These are phyloP conservation scores for Lithophane ornitopus DNA, from an alignment of 2,888 invertebrate species.

Conservation along the genomic window DNA sequence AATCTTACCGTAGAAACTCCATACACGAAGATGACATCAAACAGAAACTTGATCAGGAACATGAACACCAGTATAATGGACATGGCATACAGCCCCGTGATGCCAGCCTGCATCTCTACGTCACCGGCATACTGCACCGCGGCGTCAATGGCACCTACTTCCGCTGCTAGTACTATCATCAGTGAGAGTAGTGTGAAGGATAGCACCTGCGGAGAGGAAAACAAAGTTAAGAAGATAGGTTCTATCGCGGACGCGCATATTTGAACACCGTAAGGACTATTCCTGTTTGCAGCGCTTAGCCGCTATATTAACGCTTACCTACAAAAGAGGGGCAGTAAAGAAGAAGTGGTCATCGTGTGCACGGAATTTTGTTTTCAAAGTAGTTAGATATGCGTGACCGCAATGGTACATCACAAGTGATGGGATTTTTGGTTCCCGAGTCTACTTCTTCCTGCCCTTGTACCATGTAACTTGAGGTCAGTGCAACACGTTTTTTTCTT, in stretches of 20 bases:
- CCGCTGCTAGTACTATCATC: slow-evolving; percentile 77
- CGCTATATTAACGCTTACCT: too few relatives aligned
- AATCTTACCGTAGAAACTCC: slow-evolving; percentile 79
- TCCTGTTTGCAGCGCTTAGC: too few relatives aligned
- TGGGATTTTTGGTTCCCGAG: background rate
- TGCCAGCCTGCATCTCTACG: slow-evolving; percentile 75
- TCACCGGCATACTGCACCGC: slow-evolving; percentile 60
- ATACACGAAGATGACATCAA: slow-evolving; percentile 82
- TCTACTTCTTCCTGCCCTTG: background rate
- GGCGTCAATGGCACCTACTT: slow-evolving; percentile 69
- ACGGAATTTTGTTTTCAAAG: too few relatives aligned
- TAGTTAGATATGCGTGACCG: too few relatives aligned
- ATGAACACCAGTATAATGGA: slow-evolving; percentile 82
- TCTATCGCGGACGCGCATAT: too few relatives aligned
- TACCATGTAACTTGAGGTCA: background rate
- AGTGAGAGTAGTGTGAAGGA: slow-evolving; percentile 76
- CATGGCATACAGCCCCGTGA: slow-evolving; percentile 82
- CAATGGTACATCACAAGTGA: too few relatives aligned
- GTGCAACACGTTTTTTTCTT: background rate
- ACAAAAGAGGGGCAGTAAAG: too few relatives aligned
- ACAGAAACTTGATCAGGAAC: slow-evolving; percentile 82
- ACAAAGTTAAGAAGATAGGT: background rate
- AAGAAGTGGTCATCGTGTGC: too few relatives aligned
- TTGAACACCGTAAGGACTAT: too few relatives aligned
- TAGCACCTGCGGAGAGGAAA: slow-evolving; percentile 69